A percentile compares a stretch with the other conserved stretches of the same genome.
phyloP scores from a whole-genome alignment of 2,113 vertebrate genomes.

The Notechis scutatus region DNA sequence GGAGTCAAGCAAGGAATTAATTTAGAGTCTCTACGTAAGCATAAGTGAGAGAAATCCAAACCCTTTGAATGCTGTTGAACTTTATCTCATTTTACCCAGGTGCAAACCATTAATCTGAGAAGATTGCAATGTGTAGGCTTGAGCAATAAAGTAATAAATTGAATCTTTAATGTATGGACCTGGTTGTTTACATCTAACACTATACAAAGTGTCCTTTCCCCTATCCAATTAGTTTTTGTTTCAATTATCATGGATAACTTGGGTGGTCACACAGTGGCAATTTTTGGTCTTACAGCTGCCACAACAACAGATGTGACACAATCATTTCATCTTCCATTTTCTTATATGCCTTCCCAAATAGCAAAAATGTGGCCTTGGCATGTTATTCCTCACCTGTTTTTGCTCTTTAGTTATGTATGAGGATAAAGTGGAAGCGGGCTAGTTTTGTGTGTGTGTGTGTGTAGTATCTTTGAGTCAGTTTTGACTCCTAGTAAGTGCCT shows the following conservation, averaged over 20 bases:
- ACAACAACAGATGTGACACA: neutral
- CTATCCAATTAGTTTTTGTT: neutral
- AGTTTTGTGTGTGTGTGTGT: neutral
- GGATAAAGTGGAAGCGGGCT: neutral
- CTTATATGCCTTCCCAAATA: neutral
- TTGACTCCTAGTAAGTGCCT: neutral
- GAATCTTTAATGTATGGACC: neutral
- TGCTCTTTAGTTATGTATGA: neutral
- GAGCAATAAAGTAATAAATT: neutral
- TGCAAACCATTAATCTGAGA: neutral
- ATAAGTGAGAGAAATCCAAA: neutral
- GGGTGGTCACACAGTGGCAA: neutral
- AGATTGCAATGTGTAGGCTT: neutral
- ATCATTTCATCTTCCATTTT: neutral
- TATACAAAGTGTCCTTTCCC: neutral
- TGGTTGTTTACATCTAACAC: neutral
- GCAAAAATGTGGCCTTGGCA: neutral
- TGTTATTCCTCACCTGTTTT: neutral
- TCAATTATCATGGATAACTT: neutral
- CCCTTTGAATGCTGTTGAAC: neutral
- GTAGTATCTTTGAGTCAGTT: neutral
- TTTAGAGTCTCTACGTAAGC: neutral
- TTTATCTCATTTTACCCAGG: neutral
- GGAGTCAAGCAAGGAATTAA: neutral
- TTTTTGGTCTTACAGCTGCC: neutral